phyloP scores from a whole-genome alignment of 2,888 invertebrate genomes.

The Metellina segmentata region DNA sequence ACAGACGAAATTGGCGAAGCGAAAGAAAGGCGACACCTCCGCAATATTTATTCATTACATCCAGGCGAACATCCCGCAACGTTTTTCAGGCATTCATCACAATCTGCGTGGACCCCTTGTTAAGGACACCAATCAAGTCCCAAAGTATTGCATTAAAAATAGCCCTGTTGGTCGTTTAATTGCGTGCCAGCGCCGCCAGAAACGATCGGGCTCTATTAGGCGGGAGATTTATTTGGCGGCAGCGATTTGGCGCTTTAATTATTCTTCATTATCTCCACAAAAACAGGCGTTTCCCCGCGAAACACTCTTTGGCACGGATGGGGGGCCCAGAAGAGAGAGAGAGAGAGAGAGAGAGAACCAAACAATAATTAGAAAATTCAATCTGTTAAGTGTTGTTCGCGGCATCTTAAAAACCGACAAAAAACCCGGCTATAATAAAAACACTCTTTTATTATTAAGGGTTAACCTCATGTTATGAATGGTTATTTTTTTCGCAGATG shows the following conservation, averaged over 20 bases:
- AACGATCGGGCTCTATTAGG: constrained; percentile 17
- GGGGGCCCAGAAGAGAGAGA: background rate
- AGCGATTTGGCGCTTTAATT: constrained; percentile 37
- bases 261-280: constrained; percentile 51
- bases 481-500: background rate
- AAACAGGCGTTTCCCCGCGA: constrained; percentile 46
- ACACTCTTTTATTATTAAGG: background rate
- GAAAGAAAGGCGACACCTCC: background rate
- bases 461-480: background rate
- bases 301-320: constrained; percentile 6
- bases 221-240: constrained; percentile 35
- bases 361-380: constrained; percentile 40
- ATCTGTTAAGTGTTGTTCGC: background rate
- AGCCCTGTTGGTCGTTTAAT: constrained; percentile 32
- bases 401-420: background rate
- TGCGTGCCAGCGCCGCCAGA: constrained; percentile 16
- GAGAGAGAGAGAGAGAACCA: too few relatives aligned
- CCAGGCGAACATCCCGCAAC: constrained; percentile 12
- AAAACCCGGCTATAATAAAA: constrained; percentile 7
- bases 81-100: constrained; percentile 36
- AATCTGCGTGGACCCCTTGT: background rate
- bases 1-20: background rate
- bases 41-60: constrained; percentile 45
- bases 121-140: background rate
- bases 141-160: constrained; percentile 21